These are phyloP conservation scores for Theonella swinhoei DNA, from an alignment of 37 sponge, comb jelly and placozoan genomes.

Conservation along the genomic window DNA sequence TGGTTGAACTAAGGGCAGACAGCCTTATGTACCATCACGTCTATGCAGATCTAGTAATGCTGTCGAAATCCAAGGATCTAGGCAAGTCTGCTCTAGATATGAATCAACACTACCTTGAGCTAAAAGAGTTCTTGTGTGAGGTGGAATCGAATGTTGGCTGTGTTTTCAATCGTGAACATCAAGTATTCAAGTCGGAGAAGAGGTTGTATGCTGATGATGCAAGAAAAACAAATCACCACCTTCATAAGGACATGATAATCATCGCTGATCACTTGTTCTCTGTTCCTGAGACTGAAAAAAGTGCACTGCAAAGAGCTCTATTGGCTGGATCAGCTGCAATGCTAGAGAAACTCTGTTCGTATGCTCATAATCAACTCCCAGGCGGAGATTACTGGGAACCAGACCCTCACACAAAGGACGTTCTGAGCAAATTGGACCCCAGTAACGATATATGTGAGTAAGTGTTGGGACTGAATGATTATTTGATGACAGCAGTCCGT, in stretches of 20 bases:
- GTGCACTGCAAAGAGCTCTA: not conserved
- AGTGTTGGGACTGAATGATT: constrained; percentile 51
- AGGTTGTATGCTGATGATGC: not conserved
- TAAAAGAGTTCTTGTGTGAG: not conserved
- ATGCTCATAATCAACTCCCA: constrained; percentile 56
- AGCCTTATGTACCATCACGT: constrained; percentile 45
- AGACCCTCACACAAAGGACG: not conserved
- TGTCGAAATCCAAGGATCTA: constrained; percentile 48
- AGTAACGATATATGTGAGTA: constrained; percentile 48
- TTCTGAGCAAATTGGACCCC: constrained; percentile 1
- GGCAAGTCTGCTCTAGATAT: constrained; percentile 21
- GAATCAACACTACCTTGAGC: constrained; percentile 42
- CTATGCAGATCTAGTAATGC: constrained; percentile 42
- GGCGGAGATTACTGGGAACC: constrained; percentile 59
- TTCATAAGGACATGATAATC: not conserved
- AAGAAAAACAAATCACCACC: constrained; percentile 27
- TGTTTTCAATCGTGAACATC: constrained; percentile 8
- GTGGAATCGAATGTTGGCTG: not conserved
- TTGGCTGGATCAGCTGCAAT: constrained; percentile 36
- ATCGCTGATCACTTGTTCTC: constrained; percentile 6
- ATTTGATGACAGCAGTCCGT: constrained; percentile 23
- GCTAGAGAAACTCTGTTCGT: constrained; percentile 36
- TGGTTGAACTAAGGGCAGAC: constrained; percentile 25
- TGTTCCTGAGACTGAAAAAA: not conserved
- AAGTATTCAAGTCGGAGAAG: constrained; percentile 5